Evolutionary conservation across 2,888 invertebrate genomes (phyloP).

Genomic region (Graphium colonna): DNA sequence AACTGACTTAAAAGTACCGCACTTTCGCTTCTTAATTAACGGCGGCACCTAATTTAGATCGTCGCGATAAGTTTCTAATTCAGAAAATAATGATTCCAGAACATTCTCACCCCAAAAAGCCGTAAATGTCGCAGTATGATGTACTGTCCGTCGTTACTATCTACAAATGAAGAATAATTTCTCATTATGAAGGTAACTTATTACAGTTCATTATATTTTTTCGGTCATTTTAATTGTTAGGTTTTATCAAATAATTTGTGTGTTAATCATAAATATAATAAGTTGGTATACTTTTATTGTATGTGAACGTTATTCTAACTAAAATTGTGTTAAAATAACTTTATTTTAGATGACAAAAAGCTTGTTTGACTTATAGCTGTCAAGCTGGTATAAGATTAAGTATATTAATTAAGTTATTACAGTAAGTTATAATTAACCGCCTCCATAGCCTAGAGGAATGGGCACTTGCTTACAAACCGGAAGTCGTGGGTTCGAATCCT

Average conservation of each 20-base stretch:
- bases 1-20: background rate
- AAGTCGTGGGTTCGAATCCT: too few relatives aligned
- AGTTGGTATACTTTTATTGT: too few relatives aligned
- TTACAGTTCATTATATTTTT: background rate
- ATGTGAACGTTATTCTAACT: too few relatives aligned
- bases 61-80: constrained; percentile 36
- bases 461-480: too few relatives aligned
- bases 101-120: constrained; percentile 31
- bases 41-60: constrained; percentile 43
- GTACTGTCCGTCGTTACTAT: constrained; percentile 30
- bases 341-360: too few relatives aligned
- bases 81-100: constrained; percentile 35
- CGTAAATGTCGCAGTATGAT: constrained; percentile 36
- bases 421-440: too few relatives aligned
- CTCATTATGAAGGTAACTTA: background rate
- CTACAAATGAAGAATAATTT: constrained; percentile 13
- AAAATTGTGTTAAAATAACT: too few relatives aligned
- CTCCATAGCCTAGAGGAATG: too few relatives aligned
- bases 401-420: too few relatives aligned
- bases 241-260: constrained; percentile 22
- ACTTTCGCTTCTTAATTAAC: constrained; percentile 31
- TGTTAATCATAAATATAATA: too few relatives aligned
- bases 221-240: background rate
- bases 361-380: too few relatives aligned
- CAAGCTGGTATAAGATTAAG: too few relatives aligned